Percentiles rank a stretch among this genome's conserved stretches.
These are phyloP conservation scores for Andrena flavipes DNA, from an alignment of 2,888 invertebrate species.

Conservation along the genomic window DNA sequence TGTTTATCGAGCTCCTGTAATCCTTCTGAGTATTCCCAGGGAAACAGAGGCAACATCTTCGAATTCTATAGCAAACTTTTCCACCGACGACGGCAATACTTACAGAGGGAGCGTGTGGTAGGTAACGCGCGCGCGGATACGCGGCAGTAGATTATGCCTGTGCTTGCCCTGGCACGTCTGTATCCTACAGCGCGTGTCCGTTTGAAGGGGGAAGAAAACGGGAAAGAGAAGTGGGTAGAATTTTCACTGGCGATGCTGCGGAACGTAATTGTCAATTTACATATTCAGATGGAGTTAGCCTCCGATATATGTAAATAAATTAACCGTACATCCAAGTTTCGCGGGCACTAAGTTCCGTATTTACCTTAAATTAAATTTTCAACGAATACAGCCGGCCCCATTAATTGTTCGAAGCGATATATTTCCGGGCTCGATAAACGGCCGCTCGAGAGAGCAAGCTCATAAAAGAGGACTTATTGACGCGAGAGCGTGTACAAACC, in stretches of 20 bases:
- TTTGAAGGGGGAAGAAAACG: background rate
- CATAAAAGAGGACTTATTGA: slow-evolving; percentile 39
- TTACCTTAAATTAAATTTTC: slow-evolving; percentile 62
- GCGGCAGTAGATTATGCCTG: slow-evolving; percentile 14
- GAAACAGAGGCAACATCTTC: background rate
- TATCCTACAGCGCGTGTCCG: slow-evolving; percentile 2
- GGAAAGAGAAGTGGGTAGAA: background rate
- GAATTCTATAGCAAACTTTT: slow-evolving; percentile 28
- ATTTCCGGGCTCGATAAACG: slow-evolving; percentile 54
- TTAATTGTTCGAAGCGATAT: slow-evolving; percentile 57
- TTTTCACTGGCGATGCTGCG: slow-evolving; percentile 4
- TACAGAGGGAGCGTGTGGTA: background rate
- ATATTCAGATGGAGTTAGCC: slow-evolving; percentile 54
- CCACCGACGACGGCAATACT: background rate
- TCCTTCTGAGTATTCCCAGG: slow-evolving; percentile 2
- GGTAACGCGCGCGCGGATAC: background rate
- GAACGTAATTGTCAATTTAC: slow-evolving; percentile 57
- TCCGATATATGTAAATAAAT: slow-evolving; percentile 59
- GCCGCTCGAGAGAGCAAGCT: slow-evolving; percentile 26
- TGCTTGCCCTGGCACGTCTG: background rate
- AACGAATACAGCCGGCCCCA: slow-evolving; percentile 43
- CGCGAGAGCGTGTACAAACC: slow-evolving; percentile 24
- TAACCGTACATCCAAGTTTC: slow-evolving; percentile 54
- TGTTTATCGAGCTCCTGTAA: slow-evolving; percentile 27
- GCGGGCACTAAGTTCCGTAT: slow-evolving; percentile 50